Base-by-base conservation (phyloP, 2,113 vertebrate species). In the Cichladusa arquata region DNA sequence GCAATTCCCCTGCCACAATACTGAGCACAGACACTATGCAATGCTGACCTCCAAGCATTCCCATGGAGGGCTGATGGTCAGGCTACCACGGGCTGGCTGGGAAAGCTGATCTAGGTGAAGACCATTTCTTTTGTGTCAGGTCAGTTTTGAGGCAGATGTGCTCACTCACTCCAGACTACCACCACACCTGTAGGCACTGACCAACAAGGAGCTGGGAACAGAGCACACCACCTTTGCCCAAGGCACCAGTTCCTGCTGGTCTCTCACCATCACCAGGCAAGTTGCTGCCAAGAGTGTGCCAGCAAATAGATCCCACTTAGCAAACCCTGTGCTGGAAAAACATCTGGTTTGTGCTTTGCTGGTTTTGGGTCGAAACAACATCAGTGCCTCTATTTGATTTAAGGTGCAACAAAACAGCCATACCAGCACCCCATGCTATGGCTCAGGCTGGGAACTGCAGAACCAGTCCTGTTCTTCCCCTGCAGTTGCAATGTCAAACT, bases 101-200 rank as follows among this genome's bases (percentile, higher is more conserved):
- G 34, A 58, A 77, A 78, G 65, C 45, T 50, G 40, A 53, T 36
- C 6, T 0, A 1, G 15, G 28, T 47, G 18, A 72, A 70, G 73
- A 38, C 6, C 24, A 16, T 25, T 24, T 26, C 8, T 78, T 61
- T 25, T 28, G 66, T 51, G 20, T 23, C 42, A 36, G 26, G 13
- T 54, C 40, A 14, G 1, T 51, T 65, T 74, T 61, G 36, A 66
- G 73, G 22, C 38, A 84, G 40, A 62, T 42, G 28, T 72, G 42
- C 42, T 74, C 44, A 69, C 16, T 22, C 1, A 3, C 62, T 29
- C 14, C 47, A 51, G 36, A 36, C 28, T 62, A 33, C 11, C 22
- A 48, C 5, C 53, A 26, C 0, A 1, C 9, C 36, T 3, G 2
- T 11, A 36, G 0, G 0, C 28, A 54, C 16, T 28, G 19, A 45